A percentile compares a stretch with the other conserved stretches of the same genome.
Conservation (phyloP, 2,797 vertebrate species). For the Podarcis siculus region DNA sequence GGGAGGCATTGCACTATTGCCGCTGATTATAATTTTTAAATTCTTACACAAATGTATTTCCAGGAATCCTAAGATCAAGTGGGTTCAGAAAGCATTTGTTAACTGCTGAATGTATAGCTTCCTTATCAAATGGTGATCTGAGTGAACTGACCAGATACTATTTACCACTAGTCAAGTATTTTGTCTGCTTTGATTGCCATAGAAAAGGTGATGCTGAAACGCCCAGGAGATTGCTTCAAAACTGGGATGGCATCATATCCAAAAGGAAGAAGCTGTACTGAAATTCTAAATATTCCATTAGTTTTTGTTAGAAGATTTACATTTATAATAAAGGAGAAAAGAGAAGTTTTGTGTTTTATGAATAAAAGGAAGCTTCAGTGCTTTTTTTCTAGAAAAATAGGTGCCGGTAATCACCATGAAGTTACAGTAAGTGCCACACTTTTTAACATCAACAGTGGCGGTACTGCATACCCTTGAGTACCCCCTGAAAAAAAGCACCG, state of each 20-base stretch:
- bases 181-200: constrained; percentile 12
- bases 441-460: too few species aligned
- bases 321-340: constrained; percentile 54
- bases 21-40: constrained; percentile 9
- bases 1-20: neutral
- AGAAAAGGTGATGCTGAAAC: neutral
- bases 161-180: constrained; percentile 16
- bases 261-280: constrained; percentile 27
- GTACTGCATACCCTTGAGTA: too few species aligned
- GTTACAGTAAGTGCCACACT: too few species aligned
- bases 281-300: constrained; percentile 18
- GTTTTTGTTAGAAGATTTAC: constrained; percentile 51
- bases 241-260: neutral
- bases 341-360: constrained; percentile 44
- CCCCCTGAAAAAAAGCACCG: too few species aligned
- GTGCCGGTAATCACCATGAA: too few species aligned
- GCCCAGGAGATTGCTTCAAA: neutral
- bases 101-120: constrained; percentile 27
- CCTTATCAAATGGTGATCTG: neutral
- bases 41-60: neutral
- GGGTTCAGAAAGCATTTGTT: constrained; percentile 36
- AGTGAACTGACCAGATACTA: neutral
- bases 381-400: neutral
- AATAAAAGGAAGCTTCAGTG: constrained; percentile 49
- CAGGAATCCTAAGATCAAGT: constrained; percentile 18